Evolutionary conservation across 2,113 vertebrate species (phyloP).

Genomic region (Myrmophylax atrothorax): DNA sequence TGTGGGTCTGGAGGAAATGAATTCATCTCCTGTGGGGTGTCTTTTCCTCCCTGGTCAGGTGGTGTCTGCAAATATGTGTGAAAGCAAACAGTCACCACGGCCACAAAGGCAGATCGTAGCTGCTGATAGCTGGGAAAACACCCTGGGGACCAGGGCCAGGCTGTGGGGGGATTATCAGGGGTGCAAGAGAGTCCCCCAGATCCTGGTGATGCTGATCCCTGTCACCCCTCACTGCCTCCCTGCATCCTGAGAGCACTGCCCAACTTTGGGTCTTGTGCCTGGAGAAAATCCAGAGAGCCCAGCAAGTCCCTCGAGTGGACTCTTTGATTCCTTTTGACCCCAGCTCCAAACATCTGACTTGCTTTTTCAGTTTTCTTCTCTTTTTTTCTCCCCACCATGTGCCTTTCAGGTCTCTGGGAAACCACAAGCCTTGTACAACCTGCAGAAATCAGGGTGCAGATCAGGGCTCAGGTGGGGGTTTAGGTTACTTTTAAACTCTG

Average conservation of each 20-base stretch:
- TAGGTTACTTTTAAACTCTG: neutral
- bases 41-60: neutral
- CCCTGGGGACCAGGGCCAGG: fast-evolving
- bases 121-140: neutral
- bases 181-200: neutral
- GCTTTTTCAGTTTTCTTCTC: neutral
- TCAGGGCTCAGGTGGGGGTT: neutral
- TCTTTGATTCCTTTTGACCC: fast-evolving
- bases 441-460: neutral
- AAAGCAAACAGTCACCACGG: neutral
- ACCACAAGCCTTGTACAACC: fast-evolving
- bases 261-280: neutral
- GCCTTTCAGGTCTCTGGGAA: neutral
- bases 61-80: neutral
- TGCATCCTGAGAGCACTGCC: fast-evolving
- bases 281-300: neutral
- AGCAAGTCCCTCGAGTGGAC: neutral
- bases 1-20: neutral
- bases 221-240: fast-evolving
- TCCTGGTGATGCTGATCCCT: neutral
- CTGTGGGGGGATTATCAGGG: fast-evolving
- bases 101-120: neutral
- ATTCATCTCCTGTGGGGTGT: neutral
- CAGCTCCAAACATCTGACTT: neutral
- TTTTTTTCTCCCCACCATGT: neutral